These are phyloP conservation scores for Etia nguti DNA, from an alignment of 2,113 vertebrate genomes.

Conservation along the genomic window DNA sequence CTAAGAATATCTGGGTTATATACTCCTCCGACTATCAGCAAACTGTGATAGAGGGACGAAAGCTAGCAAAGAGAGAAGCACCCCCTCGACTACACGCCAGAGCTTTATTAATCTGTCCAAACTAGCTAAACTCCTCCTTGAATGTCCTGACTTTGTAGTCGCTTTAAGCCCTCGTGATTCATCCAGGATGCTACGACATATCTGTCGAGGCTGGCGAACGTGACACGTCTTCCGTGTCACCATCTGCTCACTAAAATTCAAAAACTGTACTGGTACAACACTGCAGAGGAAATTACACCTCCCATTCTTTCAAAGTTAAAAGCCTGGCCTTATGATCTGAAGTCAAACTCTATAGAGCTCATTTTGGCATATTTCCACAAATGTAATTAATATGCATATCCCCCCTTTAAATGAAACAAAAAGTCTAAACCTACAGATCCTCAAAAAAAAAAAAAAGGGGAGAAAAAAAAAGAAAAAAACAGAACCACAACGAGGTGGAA, in stretches of 20 bases:
- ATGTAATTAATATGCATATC: not conserved
- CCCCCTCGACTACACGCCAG: not conserved
- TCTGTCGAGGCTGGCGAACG: not conserved
- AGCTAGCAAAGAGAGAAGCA: not conserved
- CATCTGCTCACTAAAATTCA: not conserved
- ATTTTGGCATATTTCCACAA: not conserved
- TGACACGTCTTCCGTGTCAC: not conserved
- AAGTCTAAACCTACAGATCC: not conserved
- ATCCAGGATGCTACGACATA: not conserved
- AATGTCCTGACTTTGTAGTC: not conserved
- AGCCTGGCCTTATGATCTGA: not conserved
- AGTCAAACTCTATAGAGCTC: not conserved
- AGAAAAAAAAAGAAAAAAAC: no score
- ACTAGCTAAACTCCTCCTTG: not conserved
- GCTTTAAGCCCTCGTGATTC: not conserved
- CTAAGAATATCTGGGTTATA: not conserved
- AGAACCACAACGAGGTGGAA: not conserved
- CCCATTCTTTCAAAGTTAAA: not conserved
- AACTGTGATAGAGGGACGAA: not conserved
- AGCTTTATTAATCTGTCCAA: slow-evolving; percentile 17
- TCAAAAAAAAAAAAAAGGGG: not conserved
- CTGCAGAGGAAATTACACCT: not conserved
- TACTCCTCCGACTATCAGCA: not conserved
- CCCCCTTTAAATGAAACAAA: not conserved
- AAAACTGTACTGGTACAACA: not conserved